Percentiles rank a stretch among this genome's conserved stretches.
phyloP scores from a whole-genome alignment of 1,140 invertebrate species.

The Bombus impatiens region DNA sequence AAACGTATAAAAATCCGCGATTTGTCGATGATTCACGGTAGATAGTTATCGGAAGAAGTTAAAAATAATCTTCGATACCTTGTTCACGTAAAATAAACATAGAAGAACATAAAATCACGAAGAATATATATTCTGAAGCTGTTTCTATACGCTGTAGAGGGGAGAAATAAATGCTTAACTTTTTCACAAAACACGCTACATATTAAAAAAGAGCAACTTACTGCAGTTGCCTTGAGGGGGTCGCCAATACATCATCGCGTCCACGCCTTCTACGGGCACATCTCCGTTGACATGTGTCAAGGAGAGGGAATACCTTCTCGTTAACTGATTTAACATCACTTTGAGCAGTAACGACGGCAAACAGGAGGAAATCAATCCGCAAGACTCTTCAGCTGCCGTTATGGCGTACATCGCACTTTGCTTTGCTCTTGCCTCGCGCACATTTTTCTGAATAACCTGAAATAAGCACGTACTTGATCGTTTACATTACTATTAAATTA shows the following conservation, averaged over 20 bases:
- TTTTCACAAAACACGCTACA: too few species aligned
- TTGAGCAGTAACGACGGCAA: constrained; percentile 87
- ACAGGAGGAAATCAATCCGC: constrained; percentile 86
- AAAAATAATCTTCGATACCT: background rate
- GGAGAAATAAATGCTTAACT: too few species aligned
- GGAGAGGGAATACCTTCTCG: constrained; percentile 87
- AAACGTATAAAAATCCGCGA: too few species aligned
- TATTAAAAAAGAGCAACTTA: constrained; percentile 77
- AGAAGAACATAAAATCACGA: background rate
- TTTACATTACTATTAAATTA: constrained; percentile 48
- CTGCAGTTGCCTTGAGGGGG: constrained; percentile 92
- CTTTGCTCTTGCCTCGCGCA: constrained; percentile 84
- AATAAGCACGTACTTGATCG: background rate
- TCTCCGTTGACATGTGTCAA: constrained; percentile 87
- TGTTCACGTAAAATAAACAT: background rate
- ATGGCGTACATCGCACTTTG: constrained; percentile 88
- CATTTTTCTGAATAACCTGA: constrained; percentile 82
- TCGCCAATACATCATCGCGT: constrained; percentile 88
- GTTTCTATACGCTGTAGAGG: too few species aligned
- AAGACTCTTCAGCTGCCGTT: constrained; percentile 86
- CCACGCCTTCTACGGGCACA: constrained; percentile 87
- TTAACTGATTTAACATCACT: constrained; percentile 87
- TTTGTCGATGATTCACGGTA: too few species aligned
- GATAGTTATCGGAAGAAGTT: background rate
- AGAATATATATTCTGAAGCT: background rate